Evolutionary conservation across 2,888 invertebrate genomes (phyloP), one percentile per base, ranked within the genome.

Genomic region (Subacronicta megacephala): DNA sequence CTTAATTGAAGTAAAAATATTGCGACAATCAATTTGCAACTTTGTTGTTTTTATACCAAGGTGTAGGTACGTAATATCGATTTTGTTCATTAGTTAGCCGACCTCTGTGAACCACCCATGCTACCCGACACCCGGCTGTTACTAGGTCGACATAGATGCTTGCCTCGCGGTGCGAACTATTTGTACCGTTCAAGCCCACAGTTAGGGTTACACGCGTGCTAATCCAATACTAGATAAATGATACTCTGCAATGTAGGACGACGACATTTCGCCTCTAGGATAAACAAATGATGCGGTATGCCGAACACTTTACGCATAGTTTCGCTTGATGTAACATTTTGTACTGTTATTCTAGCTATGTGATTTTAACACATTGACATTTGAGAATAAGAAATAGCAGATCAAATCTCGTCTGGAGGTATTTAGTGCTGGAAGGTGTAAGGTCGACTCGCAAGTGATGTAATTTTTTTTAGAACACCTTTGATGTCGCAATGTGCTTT

Each of bases 121-220:
- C 83, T 84, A 88, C 85, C 83, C 83, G 86, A 88, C 82, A 87
- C 88, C 72, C 74, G 73, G 54, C 75, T 76, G 83, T 85, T 83
- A 85, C 80, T 85, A 76, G 88, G 89, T 85, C 90, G 87, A 82
- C 83, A 81, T 79, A 81, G 83, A 85, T 82, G 85, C 81, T 82
- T 76, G 79, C 77, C 65, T 83, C 81, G 83, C 81, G 82, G 82
- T 82, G 76, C 83, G 67, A 78, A 83, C 89, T 85, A 90, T 92
- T 92, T 92, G 91, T 91, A 90, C 88, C 90, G 88, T 90, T 91
- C 90, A 89, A 78, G 73, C 80, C 79, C 67, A 78, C 84, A 83
- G 85, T 83, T 88, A 85, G 80, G 83, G 88, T 88, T 89, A 87
- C 89, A 88, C 81, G 83, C 81, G 81, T 83, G 85, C 79, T 81